A percentile compares a stretch with the other conserved stretches of the same genome.
phyloP scores from a whole-genome alignment of 2,797 vertebrate species.

The Sphaeramia orbicularis region DNA sequence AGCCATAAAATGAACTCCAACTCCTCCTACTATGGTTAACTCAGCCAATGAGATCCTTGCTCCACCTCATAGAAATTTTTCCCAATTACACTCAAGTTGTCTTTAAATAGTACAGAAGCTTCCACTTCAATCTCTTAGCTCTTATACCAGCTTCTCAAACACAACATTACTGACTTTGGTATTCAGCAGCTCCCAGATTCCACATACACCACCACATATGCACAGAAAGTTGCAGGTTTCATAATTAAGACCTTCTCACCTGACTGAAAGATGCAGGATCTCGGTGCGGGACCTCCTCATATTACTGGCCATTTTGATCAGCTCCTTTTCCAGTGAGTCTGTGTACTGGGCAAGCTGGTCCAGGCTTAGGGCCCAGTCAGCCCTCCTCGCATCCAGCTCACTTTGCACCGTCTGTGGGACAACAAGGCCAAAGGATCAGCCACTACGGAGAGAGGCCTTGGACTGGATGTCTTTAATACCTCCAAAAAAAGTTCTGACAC shows the following conservation, averaged over 20 bases:
- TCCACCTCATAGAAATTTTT: not conserved
- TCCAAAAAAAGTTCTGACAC: slow-evolving; percentile 34
- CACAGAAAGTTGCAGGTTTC: not conserved
- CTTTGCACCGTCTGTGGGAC: slow-evolving; percentile 68
- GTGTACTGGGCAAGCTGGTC: slow-evolving; percentile 87
- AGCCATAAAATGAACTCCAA: slow-evolving; percentile 27
- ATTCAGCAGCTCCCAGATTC: slow-evolving; percentile 15
- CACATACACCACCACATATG: not conserved
- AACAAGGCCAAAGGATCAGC: slow-evolving; percentile 49
- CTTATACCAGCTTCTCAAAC: not conserved
- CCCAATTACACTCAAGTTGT: slow-evolving; percentile 20
- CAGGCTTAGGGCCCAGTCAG: slow-evolving; percentile 85
- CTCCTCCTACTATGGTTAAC: slow-evolving; percentile 25
- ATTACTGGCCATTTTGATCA: slow-evolving; percentile 87
- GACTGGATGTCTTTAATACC: not conserved
- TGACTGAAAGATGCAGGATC: slow-evolving; percentile 88
- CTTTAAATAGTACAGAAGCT: slow-evolving; percentile 21
- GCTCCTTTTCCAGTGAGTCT: slow-evolving; percentile 88
- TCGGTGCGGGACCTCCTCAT: slow-evolving; percentile 89
- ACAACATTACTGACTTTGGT: slow-evolving; percentile 23
- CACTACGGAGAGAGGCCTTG: slow-evolving; percentile 12
- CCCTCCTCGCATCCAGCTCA: slow-evolving; percentile 81
- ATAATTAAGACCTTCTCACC: slow-evolving; percentile 78
- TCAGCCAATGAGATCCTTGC: slow-evolving; percentile 48
- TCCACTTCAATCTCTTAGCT: slow-evolving; percentile 7